phyloP scores from a whole-genome alignment of 2,888 invertebrate genomes.

The Orchesella flavescens region DNA sequence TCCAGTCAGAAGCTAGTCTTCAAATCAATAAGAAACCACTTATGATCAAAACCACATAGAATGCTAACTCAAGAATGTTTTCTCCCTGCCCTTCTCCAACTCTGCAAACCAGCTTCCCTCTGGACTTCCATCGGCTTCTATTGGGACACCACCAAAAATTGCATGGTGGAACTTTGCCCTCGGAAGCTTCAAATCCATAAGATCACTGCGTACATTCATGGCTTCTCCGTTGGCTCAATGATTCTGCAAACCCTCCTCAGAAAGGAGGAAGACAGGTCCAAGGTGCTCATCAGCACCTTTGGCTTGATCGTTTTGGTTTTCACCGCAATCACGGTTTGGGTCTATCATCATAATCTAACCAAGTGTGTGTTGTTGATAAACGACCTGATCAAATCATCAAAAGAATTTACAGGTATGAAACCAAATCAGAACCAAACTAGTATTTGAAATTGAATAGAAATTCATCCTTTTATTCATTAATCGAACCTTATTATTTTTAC shows the following conservation, averaged over 20 bases:
- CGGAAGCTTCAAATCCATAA: background rate
- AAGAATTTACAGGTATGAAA: slow-evolving; percentile 11
- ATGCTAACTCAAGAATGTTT: slow-evolving; percentile 35
- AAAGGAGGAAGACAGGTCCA: slow-evolving; percentile 8
- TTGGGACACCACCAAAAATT: slow-evolving; percentile 17
- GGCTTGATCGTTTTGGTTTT: slow-evolving; percentile 34
- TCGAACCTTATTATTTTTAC: no score
- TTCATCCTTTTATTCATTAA: no score
- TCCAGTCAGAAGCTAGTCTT: no score
- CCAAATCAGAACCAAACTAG: background rate
- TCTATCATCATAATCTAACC: slow-evolving; percentile 12
- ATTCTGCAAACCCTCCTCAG: background rate
- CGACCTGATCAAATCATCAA: slow-evolving; percentile 19
- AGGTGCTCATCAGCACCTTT: slow-evolving; percentile 33
- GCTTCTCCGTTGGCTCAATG: background rate
- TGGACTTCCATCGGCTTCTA: slow-evolving; percentile 33
- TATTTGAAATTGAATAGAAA: background rate
- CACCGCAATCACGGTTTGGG: slow-evolving; percentile 27
- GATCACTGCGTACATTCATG: slow-evolving; percentile 16
- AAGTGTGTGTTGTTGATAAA: slow-evolving; percentile 9
- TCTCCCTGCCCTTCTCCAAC: slow-evolving; percentile 35
- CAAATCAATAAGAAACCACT: no score
- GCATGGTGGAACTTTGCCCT: background rate
- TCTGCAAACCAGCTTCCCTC: slow-evolving; percentile 32
- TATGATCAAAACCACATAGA: no score